Base-by-base conservation (phyloP, 2,797 vertebrate genomes). In the Distichodus sexfasciatus region DNA sequence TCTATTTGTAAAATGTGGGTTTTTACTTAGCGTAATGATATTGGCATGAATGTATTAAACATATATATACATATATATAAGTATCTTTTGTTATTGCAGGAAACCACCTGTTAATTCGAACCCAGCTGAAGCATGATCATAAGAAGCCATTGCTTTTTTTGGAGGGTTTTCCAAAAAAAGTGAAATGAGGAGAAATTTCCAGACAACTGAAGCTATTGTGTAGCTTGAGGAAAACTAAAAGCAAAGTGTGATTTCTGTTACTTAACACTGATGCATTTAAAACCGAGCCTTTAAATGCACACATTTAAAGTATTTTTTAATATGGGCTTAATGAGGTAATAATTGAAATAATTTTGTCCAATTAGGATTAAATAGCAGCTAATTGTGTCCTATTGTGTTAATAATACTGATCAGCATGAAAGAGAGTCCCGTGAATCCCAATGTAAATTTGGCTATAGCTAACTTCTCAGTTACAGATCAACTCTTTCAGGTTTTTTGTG, bases 61-160 rank as follows among this genome's bases (percentile, higher is more conserved):
- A 12, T 48, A 12, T 23, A 35, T 23, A 23, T 31, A 44, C 1
- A 36, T n/a, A n/a, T 6, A 38, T 50, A 6, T 74, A 40, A 29
- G 14, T 40, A 41, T 19, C 10, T 61, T 63, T n/a, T 54, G 15
- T 66, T 3, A 15, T 41, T 47, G 14, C 51, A 80, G 75, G 67
- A 80, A 77, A 75, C 21, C 46, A 14, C 72, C 58, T n/a, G 57
- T 69, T 47, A 50, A 38, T 8, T 17, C n/a, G 24, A 33, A 60
- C 1, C 28, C 61, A 21, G 7, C 60, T 12, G 69, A 77, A 35
- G 78, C 72, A 14, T 55, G 66, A 24, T 4, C 57, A 28, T 61
- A 29, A 40, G 43, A 28, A 8, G 0, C n/a, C 6, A 3, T 17
- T 21, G 7, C 11, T 5, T 21, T 46, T 55, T 41, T 40, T 31